Percentiles rank a stretch among this genome's conserved stretches.
phyloP scores from a whole-genome alignment of 2,113 vertebrate species.

The Ranitomeya imitator region DNA sequence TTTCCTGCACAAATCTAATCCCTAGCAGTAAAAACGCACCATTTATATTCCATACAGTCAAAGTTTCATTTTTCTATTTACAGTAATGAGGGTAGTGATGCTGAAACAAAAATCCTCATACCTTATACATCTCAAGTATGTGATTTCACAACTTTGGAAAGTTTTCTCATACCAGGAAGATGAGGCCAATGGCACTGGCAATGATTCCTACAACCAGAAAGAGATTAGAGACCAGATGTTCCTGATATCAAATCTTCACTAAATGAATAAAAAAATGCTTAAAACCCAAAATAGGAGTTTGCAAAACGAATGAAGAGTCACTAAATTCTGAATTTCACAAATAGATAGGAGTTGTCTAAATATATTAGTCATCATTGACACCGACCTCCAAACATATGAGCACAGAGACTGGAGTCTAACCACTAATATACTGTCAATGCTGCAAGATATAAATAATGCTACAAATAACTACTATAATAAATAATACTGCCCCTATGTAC shows the following conservation, averaged over 20 bases:
- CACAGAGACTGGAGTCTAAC: too few species aligned
- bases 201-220: not conserved
- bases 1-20: too few species aligned
- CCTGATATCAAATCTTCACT: not conserved
- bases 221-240: constrained; percentile 4
- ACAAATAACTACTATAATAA: not conserved
- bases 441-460: too few species aligned
- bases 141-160: not conserved
- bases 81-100: not conserved
- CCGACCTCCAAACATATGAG: too few species aligned
- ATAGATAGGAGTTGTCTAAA: too few species aligned
- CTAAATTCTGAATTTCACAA: not conserved
- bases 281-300: not conserved
- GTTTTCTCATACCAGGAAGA: not conserved
- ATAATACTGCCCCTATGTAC: not conserved
- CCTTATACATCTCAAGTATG: not conserved
- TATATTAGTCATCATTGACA: too few species aligned
- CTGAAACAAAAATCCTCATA: not conserved
- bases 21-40: too few species aligned
- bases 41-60: too few species aligned
- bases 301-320: not conserved
- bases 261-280: not conserved
- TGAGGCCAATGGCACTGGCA: not conserved
- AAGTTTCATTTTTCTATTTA: too few species aligned
- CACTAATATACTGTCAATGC: too few species aligned